phyloP scores from a whole-genome alignment of 2,113 vertebrate species.

The Vidua macroura region DNA sequence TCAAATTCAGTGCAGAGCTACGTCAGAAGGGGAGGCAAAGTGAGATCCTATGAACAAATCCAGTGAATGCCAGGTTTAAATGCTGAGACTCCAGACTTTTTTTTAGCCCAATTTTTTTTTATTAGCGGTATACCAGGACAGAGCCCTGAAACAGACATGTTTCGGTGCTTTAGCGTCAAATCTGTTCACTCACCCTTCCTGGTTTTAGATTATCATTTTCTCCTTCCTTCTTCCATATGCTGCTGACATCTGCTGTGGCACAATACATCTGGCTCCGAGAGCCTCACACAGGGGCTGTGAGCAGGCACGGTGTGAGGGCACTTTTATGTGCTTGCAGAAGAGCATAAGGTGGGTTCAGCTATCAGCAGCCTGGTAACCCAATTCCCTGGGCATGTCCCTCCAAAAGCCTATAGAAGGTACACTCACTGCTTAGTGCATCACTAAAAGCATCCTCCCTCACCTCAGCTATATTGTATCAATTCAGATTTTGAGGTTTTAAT shows the following conservation, averaged over 20 bases:
- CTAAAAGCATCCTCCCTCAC: neutral
- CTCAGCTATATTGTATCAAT: neutral
- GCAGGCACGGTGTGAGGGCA: neutral
- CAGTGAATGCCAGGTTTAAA: conserved; percentile 16
- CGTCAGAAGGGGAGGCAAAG: neutral
- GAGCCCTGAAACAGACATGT: neutral
- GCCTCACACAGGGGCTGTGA: neutral
- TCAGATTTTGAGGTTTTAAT: conserved; percentile 42
- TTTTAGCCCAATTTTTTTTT: neutral
- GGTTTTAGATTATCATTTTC: conserved; percentile 40
- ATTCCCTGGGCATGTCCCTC: neutral
- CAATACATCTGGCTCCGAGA: conserved; percentile 13
- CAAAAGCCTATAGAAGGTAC: neutral
- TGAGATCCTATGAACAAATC: neutral
- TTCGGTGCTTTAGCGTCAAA: neutral
- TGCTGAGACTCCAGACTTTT: neutral
- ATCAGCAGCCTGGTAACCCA: neutral
- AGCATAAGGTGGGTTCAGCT: neutral
- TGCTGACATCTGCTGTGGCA: conserved; percentile 56
- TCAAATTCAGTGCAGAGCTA: neutral
- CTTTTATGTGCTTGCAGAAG: neutral
- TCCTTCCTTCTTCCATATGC: conserved; percentile 53
- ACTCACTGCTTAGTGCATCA: neutral
- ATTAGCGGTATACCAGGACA: neutral
- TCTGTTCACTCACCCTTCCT: conserved; percentile 39